phyloP scores from a whole-genome alignment of 2,888 invertebrate genomes.

The Lagria hirta region DNA sequence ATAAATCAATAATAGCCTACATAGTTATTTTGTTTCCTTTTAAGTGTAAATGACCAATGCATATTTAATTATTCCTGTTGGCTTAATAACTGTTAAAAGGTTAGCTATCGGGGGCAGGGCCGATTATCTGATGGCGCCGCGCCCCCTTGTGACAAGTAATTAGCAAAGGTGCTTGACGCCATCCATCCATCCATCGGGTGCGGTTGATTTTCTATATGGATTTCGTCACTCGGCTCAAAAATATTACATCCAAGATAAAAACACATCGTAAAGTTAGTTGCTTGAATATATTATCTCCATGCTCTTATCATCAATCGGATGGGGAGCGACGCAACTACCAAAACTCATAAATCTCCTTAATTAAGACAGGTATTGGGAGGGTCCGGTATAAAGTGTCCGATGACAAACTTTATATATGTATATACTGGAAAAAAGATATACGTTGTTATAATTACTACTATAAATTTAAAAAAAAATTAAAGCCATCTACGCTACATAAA shows the following conservation, averaged over 20 bases:
- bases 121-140: slow-evolving; percentile 36
- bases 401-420: slow-evolving; percentile 41
- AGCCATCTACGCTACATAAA: no score
- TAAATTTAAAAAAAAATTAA: no score
- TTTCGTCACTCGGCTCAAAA: slow-evolving; percentile 40
- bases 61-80: slow-evolving; percentile 36
- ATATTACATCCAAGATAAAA: slow-evolving; percentile 46
- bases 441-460: no score
- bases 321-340: slow-evolving; percentile 45
- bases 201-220: slow-evolving; percentile 37
- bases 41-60: slow-evolving; percentile 9
- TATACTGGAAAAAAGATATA: slow-evolving; percentile 24
- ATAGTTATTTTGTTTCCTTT: no score
- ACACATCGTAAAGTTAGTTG: slow-evolving; percentile 45
- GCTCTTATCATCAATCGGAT: slow-evolving; percentile 44
- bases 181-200: no score
- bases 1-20: no score
- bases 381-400: slow-evolving; percentile 43
- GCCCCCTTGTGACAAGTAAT: slow-evolving; percentile 37
- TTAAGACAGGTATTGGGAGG: slow-evolving; percentile 44
- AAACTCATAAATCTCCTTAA: slow-evolving; percentile 48
- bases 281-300: slow-evolving; percentile 42
- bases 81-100: slow-evolving; percentile 35
- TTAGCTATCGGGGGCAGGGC: slow-evolving; percentile 28
- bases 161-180: slow-evolving; percentile 39